These are phyloP conservation scores for Xestia rhomboidea DNA, from an alignment of 2,888 invertebrate genomes.

Conservation along the genomic window DNA sequence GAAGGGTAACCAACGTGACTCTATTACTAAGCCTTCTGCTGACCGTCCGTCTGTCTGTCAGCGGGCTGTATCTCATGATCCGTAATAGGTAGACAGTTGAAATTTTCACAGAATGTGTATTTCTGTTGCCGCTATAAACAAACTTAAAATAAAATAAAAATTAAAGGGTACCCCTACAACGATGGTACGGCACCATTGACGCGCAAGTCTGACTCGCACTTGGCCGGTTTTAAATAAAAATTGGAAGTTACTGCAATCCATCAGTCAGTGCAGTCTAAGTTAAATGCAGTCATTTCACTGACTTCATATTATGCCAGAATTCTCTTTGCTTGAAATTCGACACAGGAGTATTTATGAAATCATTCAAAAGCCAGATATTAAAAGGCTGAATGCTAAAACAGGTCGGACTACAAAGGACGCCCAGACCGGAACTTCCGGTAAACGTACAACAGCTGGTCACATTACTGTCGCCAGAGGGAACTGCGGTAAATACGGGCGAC, in stretches of 20 bases:
- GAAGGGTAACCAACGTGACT: no score
- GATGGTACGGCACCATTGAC: no score
- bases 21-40: no score
- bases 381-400: slow-evolving; percentile 32
- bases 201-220: no score
- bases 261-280: no score
- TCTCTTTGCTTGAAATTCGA: background rate
- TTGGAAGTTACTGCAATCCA: background rate
- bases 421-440: slow-evolving; percentile 40
- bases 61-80: no score
- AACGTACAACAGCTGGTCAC: slow-evolving; percentile 43
- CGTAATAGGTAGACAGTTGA: no score
- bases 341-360: slow-evolving; percentile 26
- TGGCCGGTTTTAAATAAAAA: background rate
- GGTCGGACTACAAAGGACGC: slow-evolving; percentile 14
- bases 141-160: no score
- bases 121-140: no score
- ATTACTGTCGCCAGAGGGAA: slow-evolving; percentile 32
- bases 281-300: background rate
- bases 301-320: background rate
- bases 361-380: slow-evolving; percentile 30
- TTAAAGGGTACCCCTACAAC: no score
- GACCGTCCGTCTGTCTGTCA: no score
- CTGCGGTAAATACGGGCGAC: slow-evolving; percentile 69
- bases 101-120: no score